Evolutionary conservation across 2,888 invertebrate genomes (phyloP), one percentile per base, ranked within the genome.

Genomic region (Rotaria sp.): DNA sequence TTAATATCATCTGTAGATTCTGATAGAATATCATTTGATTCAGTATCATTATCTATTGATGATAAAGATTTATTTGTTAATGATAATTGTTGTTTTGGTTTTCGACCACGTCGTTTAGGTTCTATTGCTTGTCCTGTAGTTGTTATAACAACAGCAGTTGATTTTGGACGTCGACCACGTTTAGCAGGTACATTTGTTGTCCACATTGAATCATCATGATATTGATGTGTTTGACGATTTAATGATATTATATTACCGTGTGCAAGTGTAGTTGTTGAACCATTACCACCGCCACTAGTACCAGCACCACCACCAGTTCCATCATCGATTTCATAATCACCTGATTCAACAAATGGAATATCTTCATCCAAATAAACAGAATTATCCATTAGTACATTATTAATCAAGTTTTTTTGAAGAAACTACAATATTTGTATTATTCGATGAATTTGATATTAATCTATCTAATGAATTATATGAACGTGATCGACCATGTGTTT

Each of bases 301-400:
- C 67, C 67, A 75, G 41, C 45, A 45, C 45, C 45, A 11, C 15
- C 35, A 18, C 67, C 67, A 75, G 41, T 26, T 24, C 45, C 38
- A 26, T 75, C 75, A n/a, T 41, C 75, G 26, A 75, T 45, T 75
- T 75, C 75, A 75, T 75, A 75, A 75, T 75, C 75, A 11, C 75
- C 75, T 45, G 75, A 75, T 75, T 75, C 75, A 45, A 75, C 75
- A n/a, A 75, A 41, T 10, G 75, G 75, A 41, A 75, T 75, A 75
- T 75, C 75, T 75, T 75, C 75, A 41, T 75, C 38, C 45, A 75
- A 75, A 75, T 41, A 75, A 41, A 75, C 75, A 41, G 75, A 26
- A 75, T 75, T 75, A n/a, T 75, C 75, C 75, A 75, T 75, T 41
- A 75, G 45, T 41, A 41, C 38, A 75, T 75, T 75, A 75, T 75